Base-by-base conservation (phyloP, 2,113 vertebrate species). In the Austrofundulus limnaeus region DNA sequence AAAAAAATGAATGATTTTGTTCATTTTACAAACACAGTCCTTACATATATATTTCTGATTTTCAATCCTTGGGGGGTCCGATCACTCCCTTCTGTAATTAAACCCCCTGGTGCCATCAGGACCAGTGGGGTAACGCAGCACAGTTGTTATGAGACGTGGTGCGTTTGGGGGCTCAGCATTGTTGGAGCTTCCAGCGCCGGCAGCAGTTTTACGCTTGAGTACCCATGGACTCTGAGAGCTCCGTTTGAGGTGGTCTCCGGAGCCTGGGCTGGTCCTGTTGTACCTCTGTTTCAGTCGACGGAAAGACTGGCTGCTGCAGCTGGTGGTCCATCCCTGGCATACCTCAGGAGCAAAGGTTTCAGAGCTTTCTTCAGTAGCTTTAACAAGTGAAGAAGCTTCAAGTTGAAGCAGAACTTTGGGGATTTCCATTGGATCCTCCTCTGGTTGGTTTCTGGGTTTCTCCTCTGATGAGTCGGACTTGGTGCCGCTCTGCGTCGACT, bases 21-120 rank as follows among this genome's bases (percentile, higher is more conserved):
- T 15, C 37, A 11, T 13, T 4, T 1, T 3, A n/a, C n/a, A 21
- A 2, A 14, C 16, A 11, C 37, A 8, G 19, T 24, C 20, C 54
- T 41, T 45, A 14, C 10, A 14, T 25, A n/a, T 38, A 1, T n/a
- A n/a, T n/a, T n/a, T n/a, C n/a, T n/a, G n/a, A n/a, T n/a, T n/a
- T 41, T 54, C 2, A 39, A 37, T 41, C 43, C 25, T 4, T 21
- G 15, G 45, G 4, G 20, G 37, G 15, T 8, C 17, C 14, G 20
- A 52, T 15, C 23, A 47, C 37, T 16, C 19, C 48, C 1, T 79
- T 45, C 70, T 67, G 61, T 21, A 13, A 6, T 17, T 38, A 46
- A 84, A 79, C 7, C 79, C 57, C 25, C 43, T 41, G 11, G 85
- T 83, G 55, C 74, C 83, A 9, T 87, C 79, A 0, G 90, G 86